Percentiles rank a stretch among this genome's conserved stretches.
phyloP scores from a whole-genome alignment of 2,113 vertebrate genomes.

The Brienomyrus longianalis region DNA sequence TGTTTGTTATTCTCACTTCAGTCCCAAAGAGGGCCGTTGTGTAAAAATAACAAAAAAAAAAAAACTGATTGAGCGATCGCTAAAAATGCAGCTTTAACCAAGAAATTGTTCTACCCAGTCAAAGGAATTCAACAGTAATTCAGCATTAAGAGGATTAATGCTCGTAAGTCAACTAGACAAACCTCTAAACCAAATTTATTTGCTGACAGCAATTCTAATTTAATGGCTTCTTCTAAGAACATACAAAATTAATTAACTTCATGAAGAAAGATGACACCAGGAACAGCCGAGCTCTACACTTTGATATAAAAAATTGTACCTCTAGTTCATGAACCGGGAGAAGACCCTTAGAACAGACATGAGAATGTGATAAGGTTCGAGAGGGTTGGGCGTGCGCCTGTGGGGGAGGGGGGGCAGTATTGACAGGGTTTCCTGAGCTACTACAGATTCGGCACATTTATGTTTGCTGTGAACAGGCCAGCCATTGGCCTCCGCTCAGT shows the following conservation, averaged over 20 bases:
- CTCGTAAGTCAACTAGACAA: not conserved
- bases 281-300: not conserved
- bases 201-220: not conserved
- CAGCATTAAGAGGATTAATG: conserved; percentile 1
- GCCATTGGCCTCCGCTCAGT: too few relatives aligned
- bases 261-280: not conserved
- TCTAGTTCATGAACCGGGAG: not conserved
- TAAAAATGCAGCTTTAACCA: not conserved
- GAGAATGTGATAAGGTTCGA: not conserved
- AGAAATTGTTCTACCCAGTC: not conserved
- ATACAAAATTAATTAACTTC: not conserved
- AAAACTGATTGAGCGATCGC: not conserved
- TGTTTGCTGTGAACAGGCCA: not conserved
- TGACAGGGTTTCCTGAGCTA: not conserved
- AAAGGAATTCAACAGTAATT: not conserved
- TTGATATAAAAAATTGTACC: not conserved
- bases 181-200: not conserved
- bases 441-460: not conserved
- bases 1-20: not conserved
- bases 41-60: not conserved
- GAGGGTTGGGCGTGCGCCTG: too few relatives aligned
- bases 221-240: not conserved
- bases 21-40: not conserved
- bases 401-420: not conserved
- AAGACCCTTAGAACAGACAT: not conserved